Base-by-base conservation (phyloP, 2,797 vertebrate genomes). In the Ptychobarbus kaznakovi region DNA sequence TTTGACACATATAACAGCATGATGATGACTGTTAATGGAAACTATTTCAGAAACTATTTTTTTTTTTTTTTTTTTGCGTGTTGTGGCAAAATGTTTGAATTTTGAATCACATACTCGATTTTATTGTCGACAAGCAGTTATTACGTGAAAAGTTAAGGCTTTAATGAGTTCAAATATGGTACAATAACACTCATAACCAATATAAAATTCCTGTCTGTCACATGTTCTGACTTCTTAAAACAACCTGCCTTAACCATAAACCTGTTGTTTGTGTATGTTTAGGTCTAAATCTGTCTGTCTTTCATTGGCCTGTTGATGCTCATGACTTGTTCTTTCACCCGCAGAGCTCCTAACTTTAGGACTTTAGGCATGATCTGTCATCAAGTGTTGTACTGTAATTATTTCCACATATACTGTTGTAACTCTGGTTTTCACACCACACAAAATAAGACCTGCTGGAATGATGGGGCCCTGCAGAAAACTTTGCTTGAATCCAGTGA, bases 181-280 rank as follows among this genome's bases (percentile, higher is more conserved):
- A 66, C 6, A 9, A 8, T n/a, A 25, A 70, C 68, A 32, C 35
- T 46, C 32, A n/a, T 6, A 44, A 35, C 11, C 53, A 35, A 13
- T 65, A 22, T 38, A 63, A 9, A 73, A 46, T 32, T 38, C 18
- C 15, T 44, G 35, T 58, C 25, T 28, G 11, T 82, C n/a, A 16
- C 6, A 3, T 25, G 12, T 22, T 83, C 35, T 42, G 70, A 49
- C 56, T 35, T 44, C 11, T 82, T 28, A 13, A 65, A 75, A 75
- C 22, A n/a, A 65, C 79, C 80, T 86, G 87, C 86, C 86, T 89
- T 86, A 86, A 80, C 53, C 68, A 63, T 20, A 40, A 18, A 15
- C 51, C 20, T 72, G 68, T 12, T 63, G 80, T 86, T 25, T 82
- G 72, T 82, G 73, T 81, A 53, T 81, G n/a, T 88, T 65, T 49